These are phyloP conservation scores for Odobenus rosmarus DNA, from an alignment of 2,113 vertebrate genomes.

Conservation along the genomic window DNA sequence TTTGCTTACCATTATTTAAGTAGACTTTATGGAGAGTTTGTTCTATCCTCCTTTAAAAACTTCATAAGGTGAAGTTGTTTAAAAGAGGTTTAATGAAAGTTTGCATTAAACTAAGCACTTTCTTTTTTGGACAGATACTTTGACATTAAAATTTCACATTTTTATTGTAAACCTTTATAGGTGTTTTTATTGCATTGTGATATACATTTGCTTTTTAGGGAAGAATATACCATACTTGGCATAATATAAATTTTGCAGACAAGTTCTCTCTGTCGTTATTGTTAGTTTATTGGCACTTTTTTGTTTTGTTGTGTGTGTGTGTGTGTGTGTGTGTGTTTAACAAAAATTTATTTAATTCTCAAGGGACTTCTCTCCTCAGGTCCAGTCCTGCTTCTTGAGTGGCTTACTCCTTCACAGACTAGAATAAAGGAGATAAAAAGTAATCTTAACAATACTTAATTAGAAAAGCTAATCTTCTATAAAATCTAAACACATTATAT, in stretches of 20 bases:
- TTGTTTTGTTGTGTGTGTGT: neutral
- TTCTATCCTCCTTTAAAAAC: neutral
- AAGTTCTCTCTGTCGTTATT: neutral
- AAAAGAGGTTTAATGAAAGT: neutral
- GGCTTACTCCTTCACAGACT: neutral
- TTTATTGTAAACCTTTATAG: neutral
- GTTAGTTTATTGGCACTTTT: neutral
- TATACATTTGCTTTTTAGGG: neutral
- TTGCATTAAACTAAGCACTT: neutral
- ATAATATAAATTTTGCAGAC: neutral
- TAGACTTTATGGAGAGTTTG: neutral
- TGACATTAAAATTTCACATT: neutral
- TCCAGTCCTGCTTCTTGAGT: neutral
- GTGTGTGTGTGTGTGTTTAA: neutral
- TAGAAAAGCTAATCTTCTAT: neutral
- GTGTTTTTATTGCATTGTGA: neutral
- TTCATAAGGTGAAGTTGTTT: neutral
- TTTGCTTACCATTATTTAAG: neutral
- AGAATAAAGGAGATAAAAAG: neutral
- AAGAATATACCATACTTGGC: neutral
- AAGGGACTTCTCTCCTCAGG: neutral
- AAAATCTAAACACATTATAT: neutral
- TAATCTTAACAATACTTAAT: neutral
- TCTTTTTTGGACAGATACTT: neutral
- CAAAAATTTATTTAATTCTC: neutral